These are phyloP conservation scores for Papilio xuthus DNA, from an alignment of 1,140 invertebrate species.

Conservation along the genomic window DNA sequence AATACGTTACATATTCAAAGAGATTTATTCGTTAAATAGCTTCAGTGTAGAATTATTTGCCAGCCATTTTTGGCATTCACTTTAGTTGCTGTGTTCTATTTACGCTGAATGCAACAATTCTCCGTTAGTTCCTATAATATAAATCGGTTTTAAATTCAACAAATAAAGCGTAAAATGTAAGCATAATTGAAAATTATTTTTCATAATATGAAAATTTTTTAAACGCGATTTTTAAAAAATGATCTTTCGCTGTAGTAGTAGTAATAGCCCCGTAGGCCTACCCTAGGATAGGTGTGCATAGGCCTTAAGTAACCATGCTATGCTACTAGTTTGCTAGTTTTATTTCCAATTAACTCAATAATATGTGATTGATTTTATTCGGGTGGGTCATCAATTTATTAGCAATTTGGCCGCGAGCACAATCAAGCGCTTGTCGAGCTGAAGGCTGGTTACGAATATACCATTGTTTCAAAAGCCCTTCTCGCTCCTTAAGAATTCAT, in stretches of 20 bases:
- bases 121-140: background rate
- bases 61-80: constrained; percentile 22
- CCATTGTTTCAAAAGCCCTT: constrained; percentile 63
- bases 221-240: background rate
- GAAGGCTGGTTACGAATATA: constrained; percentile 49
- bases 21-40: constrained; percentile 34
- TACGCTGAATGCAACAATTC: constrained; percentile 7
- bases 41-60: constrained; percentile 10
- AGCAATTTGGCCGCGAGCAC: constrained; percentile 48
- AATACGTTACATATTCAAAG: constrained; percentile 32
- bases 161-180: no score
- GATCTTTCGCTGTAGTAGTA: no score
- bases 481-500: constrained; percentile 61
- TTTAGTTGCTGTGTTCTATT: constrained; percentile 33
- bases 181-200: no score
- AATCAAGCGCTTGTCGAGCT: constrained; percentile 48
- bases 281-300: no score
- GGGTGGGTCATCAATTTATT: constrained; percentile 15
- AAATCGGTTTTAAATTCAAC: background rate
- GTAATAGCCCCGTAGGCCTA: no score
- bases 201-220: background rate
- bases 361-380: background rate
- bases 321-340: no score
- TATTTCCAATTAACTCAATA: background rate
- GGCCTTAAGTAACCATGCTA: no score